Evolutionary conservation across 2,113 vertebrate species (phyloP).

Genomic region (Jaculus jaculus): DNA sequence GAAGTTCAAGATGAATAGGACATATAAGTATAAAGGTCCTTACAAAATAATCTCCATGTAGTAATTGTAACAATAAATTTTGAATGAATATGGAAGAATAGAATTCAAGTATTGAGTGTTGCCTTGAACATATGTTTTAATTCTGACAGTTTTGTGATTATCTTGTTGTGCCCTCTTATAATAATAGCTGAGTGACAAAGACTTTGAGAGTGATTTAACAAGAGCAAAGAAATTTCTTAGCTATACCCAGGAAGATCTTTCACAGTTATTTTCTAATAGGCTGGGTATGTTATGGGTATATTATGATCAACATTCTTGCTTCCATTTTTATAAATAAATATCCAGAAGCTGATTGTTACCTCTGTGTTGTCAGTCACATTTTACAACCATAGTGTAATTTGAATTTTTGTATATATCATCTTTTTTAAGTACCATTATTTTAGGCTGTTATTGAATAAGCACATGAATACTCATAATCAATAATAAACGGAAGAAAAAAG

Average conservation of each 20-base stretch:
- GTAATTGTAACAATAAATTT: conserved; percentile 22
- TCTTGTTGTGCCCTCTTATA: background rate
- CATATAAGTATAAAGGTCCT: background rate
- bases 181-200: background rate
- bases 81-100: background rate
- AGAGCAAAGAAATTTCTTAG: background rate
- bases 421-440: background rate
- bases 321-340: background rate
- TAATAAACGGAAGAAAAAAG: background rate
- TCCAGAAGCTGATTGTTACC: background rate
- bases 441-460: background rate
- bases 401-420: background rate
- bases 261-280: background rate
- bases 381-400: background rate
- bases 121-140: conserved; percentile 3
- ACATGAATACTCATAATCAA: background rate
- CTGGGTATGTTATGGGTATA: background rate
- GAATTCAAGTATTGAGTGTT: background rate
- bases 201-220: background rate
- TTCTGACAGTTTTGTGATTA: conserved; percentile 3
- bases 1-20: conserved; percentile 35
- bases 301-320: background rate
- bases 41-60: background rate
- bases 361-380: background rate
- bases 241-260: background rate